Evolutionary conservation across 53 echinoderm and acorn worm genomes (phyloP).

Genomic region (Paelopatides confundens): DNA sequence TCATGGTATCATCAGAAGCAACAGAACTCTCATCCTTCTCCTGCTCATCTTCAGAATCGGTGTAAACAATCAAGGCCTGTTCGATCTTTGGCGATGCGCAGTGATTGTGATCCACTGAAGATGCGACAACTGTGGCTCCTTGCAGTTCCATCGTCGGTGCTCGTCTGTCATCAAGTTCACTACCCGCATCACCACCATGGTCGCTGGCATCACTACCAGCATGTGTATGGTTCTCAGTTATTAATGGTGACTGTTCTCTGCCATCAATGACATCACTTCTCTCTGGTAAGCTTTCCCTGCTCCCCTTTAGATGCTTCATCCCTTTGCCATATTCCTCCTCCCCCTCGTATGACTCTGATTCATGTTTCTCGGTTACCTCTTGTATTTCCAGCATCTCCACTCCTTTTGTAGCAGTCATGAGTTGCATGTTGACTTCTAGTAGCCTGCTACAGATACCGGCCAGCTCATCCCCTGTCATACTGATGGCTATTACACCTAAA

Average conservation of each 20-base stretch:
- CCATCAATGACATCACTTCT: background rate
- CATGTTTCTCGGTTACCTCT: conserved; percentile 73
- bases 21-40: conserved; percentile 38
- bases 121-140: background rate
- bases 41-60: background rate
- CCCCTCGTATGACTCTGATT: conserved; percentile 66
- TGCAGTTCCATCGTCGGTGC: background rate
- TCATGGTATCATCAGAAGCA: conserved; percentile 34
- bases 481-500: conserved; percentile 96
- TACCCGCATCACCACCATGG: background rate
- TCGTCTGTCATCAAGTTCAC: background rate
- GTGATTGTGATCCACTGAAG: background rate
- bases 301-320: background rate
- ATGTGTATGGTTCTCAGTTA: background rate
- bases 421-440: conserved; percentile 90
- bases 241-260: background rate
- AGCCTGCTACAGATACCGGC: conserved; percentile 80
- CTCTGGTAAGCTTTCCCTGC: background rate
- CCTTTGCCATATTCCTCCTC: conserved; percentile 23
- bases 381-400: conserved; percentile 89
- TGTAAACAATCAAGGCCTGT: conserved; percentile 15
- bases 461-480: conserved; percentile 74
- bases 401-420: conserved; percentile 80
- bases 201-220: background rate
- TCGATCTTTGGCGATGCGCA: conserved; percentile 1